Conservation (phyloP, 2,113 vertebrate species). For the Thymallus thymallus region DNA sequence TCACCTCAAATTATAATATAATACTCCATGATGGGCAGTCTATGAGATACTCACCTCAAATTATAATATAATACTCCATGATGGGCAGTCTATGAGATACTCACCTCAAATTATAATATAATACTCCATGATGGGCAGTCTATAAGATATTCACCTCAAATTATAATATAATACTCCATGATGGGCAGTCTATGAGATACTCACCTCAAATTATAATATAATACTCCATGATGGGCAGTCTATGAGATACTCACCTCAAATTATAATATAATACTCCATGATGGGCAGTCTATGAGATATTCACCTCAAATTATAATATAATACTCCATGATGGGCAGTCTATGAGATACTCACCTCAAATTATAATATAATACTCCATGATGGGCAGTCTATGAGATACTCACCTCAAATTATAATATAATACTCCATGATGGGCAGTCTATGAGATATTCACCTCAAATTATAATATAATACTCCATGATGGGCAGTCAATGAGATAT, state of each 20-base stretch:
- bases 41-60: constrained; percentile 52
- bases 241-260: constrained; percentile 52
- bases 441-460: constrained; percentile 52
- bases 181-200: constrained; percentile 55
- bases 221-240: constrained; percentile 55
- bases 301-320: constrained; percentile 62
- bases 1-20: constrained; percentile 62
- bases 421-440: constrained; percentile 55
- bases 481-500: constrained; percentile 55
- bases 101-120: constrained; percentile 62
- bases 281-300: constrained; percentile 56
- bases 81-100: constrained; percentile 55
- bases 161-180: constrained; percentile 62
- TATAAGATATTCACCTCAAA: constrained; percentile 52
- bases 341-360: constrained; percentile 52
- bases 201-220: constrained; percentile 62
- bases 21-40: constrained; percentile 55
- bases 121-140: constrained; percentile 55
- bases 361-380: constrained; percentile 62
- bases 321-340: constrained; percentile 55
- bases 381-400: constrained; percentile 55
- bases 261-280: constrained; percentile 62
- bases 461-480: constrained; percentile 62
- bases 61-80: constrained; percentile 62
- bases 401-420: constrained; percentile 62